A percentile compares a stretch with the other conserved stretches of the same genome.
Conservation (phyloP, 2,888 invertebrate genomes). For the Aporophyla nigra region DNA sequence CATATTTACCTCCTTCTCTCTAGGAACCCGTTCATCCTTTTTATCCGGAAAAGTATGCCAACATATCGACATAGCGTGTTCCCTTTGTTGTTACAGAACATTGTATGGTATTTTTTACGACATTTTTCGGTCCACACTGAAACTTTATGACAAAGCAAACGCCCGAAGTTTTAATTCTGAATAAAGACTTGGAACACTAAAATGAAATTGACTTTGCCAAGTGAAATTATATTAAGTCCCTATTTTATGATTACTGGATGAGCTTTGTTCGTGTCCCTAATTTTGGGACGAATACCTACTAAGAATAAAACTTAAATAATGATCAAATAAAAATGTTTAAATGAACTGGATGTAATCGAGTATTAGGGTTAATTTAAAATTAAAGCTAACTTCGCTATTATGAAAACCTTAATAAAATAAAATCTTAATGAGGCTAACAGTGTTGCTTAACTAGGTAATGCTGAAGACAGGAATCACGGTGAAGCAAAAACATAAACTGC, state of each 20-base stretch:
- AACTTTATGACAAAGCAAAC: slow-evolving; percentile 62
- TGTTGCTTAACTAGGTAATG: slow-evolving; percentile 15
- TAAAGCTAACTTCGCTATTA: slow-evolving; percentile 13
- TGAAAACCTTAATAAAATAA: slow-evolving; percentile 25
- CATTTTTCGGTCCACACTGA: slow-evolving; percentile 55
- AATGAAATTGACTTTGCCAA: slow-evolving; percentile 66
- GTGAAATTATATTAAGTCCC: slow-evolving; percentile 64
- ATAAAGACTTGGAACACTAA: slow-evolving; percentile 66
- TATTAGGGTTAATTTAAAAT: slow-evolving; percentile 15
- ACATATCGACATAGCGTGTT: slow-evolving; percentile 44
- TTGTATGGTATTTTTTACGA: slow-evolving; percentile 68
- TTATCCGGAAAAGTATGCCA: slow-evolving; percentile 54
- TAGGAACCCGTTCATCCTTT: slow-evolving; percentile 46
- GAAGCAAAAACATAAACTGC: slow-evolving; percentile 34
- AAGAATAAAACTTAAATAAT: slow-evolving; percentile 49
- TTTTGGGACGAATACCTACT: slow-evolving; percentile 41
- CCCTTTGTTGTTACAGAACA: slow-evolving; percentile 58
- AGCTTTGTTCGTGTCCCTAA: slow-evolving; percentile 55
- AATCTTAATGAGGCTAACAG: slow-evolving; percentile 21
- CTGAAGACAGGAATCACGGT: slow-evolving; percentile 1
- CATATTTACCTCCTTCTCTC: slow-evolving; percentile 43
- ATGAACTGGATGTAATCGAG: slow-evolving; percentile 29
- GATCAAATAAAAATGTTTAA: slow-evolving; percentile 46
- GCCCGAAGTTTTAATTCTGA: slow-evolving; percentile 67
- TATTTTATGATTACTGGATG: slow-evolving; percentile 66